Percentiles rank a stretch among this genome's conserved stretches.
Conservation (phyloP, 2,797 vertebrate genomes). For the Microtus californicus region DNA sequence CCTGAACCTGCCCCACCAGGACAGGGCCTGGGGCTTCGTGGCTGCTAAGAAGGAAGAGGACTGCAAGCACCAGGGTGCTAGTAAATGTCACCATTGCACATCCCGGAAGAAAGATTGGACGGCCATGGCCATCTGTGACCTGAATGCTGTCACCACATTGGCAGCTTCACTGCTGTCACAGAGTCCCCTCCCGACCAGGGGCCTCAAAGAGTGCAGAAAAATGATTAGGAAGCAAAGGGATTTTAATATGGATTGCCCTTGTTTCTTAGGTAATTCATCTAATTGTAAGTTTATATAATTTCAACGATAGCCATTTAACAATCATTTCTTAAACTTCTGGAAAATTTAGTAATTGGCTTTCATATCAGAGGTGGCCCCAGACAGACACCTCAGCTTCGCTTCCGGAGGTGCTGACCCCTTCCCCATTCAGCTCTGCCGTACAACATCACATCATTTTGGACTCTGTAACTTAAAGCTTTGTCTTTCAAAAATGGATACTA, state of each 20-base stretch:
- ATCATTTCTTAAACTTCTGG: background rate
- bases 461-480: background rate
- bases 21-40: background rate
- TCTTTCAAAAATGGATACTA: background rate
- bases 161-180: background rate
- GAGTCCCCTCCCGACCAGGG: background rate
- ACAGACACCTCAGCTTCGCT: background rate
- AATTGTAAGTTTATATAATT: conserved; percentile 23
- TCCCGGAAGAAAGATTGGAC: background rate
- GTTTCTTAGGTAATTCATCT: background rate
- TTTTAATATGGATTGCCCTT: background rate
- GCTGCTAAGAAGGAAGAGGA: background rate
- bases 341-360: background rate
- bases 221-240: background rate
- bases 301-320: background rate
- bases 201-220: background rate
- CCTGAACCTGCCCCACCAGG: background rate
- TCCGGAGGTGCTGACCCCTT: background rate
- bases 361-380: fast-evolving
- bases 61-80: background rate
- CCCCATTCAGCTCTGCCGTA: background rate
- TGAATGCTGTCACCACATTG: background rate
- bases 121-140: background rate
- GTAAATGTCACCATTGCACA: background rate
- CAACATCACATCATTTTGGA: background rate